Evolutionary conservation across 92 coral and sea anemone genomes (phyloP).

Genomic region (Phenganax marumi): DNA sequence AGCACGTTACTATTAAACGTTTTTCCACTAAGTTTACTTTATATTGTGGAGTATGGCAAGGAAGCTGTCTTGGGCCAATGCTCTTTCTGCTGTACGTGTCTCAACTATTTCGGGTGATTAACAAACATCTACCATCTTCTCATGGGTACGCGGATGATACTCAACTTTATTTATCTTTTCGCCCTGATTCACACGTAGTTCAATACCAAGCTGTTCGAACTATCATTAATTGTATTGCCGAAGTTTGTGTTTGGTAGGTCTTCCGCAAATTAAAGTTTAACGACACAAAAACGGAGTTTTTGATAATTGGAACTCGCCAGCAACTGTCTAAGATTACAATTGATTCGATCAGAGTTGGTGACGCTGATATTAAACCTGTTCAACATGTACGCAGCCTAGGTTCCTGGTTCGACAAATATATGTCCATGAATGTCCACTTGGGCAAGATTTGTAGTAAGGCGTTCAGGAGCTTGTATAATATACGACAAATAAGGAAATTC

Average conservation of each 20-base stretch:
- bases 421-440: too few relatives aligned
- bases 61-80: not conserved
- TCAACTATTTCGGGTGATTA: conserved; percentile 7
- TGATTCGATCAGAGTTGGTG: too few relatives aligned
- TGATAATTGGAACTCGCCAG: conserved; percentile 52
- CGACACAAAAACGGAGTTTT: too few relatives aligned
- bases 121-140: conserved; percentile 41
- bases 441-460: too few relatives aligned
- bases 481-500: too few relatives aligned
- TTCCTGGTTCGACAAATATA: too few relatives aligned
- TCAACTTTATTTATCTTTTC: conserved; percentile 46
- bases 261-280: too few relatives aligned
- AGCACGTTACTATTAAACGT: too few relatives aligned
- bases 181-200: conserved; percentile 37
- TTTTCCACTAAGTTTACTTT: too few relatives aligned
- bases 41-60: too few relatives aligned
- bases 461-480: conserved; percentile 53
- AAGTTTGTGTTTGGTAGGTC: conserved; percentile 42
- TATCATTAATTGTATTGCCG: conserved; percentile 48
- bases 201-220: conserved; percentile 39
- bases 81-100: not conserved
- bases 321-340: conserved; percentile 42
- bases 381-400: too few relatives aligned
- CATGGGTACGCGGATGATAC: conserved; percentile 51
- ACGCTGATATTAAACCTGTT: too few relatives aligned